A percentile compares a stretch with the other conserved stretches of the same genome.
Conservation (phyloP, 2,888 invertebrate genomes). For the Eupeodes luniger region DNA sequence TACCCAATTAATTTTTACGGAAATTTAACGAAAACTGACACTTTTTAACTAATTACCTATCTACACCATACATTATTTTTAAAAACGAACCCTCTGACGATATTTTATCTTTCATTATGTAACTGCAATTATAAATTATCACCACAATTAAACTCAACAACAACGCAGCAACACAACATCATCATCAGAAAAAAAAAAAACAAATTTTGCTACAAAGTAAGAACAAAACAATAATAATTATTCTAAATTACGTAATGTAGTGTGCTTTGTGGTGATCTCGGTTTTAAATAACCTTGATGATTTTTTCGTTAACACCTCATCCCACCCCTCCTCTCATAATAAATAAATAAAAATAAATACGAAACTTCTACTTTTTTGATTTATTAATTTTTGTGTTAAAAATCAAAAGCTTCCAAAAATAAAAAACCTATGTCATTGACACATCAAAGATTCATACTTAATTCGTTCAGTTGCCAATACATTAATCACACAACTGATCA, state of each 20-base stretch:
- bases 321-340: background rate
- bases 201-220: background rate
- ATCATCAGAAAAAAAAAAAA: conserved; percentile 29
- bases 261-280: conserved; percentile 45
- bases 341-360: conserved; percentile 2
- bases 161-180: conserved; percentile 28
- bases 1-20: too few relatives aligned
- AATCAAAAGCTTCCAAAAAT: background rate
- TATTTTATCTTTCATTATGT: conserved; percentile 52
- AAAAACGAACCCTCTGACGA: background rate
- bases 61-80: background rate
- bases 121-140: conserved; percentile 45
- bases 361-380: background rate
- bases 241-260: conserved; percentile 64
- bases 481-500: background rate
- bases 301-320: conserved; percentile 49
- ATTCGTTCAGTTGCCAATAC: background rate
- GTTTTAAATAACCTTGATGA: conserved; percentile 59
- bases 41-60: too few relatives aligned
- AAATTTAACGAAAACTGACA: too few relatives aligned
- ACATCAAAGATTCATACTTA: background rate
- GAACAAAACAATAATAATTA: conserved; percentile 53
- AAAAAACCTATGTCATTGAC: conserved; percentile 16
- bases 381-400: background rate
- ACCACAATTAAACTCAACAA: conserved; percentile 66